Percentiles rank a stretch among this genome's conserved stretches.
These are phyloP conservation scores for Ceratotherium simum DNA, from an alignment of 2,113 vertebrate species.

Conservation along the genomic window DNA sequence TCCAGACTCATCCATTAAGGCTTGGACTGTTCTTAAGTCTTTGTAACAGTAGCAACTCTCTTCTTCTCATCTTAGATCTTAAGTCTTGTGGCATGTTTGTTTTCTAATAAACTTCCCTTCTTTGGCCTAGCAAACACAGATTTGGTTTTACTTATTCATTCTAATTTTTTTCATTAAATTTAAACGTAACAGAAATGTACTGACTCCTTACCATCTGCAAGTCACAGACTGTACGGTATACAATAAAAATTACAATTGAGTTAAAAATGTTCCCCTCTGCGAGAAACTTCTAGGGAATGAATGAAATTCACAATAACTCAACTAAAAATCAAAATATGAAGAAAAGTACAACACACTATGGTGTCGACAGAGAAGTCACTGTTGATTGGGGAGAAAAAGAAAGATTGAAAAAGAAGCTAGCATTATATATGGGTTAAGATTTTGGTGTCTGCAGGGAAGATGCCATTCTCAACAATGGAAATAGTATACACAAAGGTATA, in stretches of 20 bases:
- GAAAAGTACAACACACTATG: background rate
- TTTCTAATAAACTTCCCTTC: constrained; percentile 74
- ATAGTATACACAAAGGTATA: background rate
- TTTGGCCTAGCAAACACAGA: constrained; percentile 38
- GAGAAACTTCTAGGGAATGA: background rate
- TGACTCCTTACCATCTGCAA: background rate
- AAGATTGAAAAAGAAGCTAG: background rate
- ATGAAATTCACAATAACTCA: background rate
- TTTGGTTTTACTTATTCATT: constrained; percentile 34
- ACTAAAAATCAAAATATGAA: background rate
- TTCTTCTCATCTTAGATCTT: background rate
- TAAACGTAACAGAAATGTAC: background rate
- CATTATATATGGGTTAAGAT: background rate
- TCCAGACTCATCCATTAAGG: background rate
- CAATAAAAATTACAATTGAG: background rate
- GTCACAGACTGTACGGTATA: background rate
- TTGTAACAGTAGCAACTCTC: background rate
- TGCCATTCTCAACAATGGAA: background rate
- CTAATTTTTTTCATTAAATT: background rate
- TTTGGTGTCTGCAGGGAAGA: background rate
- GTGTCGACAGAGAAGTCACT: background rate
- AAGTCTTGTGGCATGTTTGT: background rate
- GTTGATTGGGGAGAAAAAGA: background rate
- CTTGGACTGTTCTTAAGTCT: background rate
- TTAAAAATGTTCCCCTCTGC: background rate